Conservation (phyloP, 2,113 vertebrate species). For the Mustelus asterias region DNA sequence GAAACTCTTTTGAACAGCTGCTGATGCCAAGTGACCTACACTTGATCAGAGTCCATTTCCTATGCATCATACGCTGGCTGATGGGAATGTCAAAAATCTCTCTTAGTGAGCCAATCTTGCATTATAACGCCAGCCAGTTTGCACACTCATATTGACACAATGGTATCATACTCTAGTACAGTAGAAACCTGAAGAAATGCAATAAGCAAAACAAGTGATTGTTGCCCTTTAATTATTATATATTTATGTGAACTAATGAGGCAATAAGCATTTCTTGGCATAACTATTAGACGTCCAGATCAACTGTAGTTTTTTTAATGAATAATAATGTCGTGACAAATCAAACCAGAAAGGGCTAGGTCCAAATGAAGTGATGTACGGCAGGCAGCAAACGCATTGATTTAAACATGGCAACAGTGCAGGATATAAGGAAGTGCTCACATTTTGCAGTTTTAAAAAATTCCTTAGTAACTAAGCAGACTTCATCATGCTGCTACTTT, state of each 20-base stretch:
- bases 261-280: conserved; percentile 8
- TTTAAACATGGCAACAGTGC: neutral
- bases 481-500: too few species aligned
- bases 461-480: neutral
- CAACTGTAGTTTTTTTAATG: conserved; percentile 23
- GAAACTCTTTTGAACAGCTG: neutral
- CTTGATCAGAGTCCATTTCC: neutral
- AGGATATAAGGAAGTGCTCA: neutral
- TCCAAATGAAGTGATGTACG: neutral
- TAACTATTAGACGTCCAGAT: neutral
- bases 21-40: too few species aligned
- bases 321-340: neutral
- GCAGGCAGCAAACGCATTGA: neutral
- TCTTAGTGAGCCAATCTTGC: neutral
- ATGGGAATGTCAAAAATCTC: neutral
- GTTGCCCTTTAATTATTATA: neutral
- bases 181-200: neutral
- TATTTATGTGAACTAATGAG: neutral
- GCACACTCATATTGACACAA: neutral
- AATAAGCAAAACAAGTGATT: neutral
- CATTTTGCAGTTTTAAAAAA: neutral
- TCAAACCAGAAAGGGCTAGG: neutral
- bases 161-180: neutral
- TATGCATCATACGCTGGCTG: neutral
- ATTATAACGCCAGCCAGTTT: neutral